These are phyloP conservation scores for Sardinella longiceps DNA, from an alignment of 2,797 vertebrate species.

Conservation along the genomic window DNA sequence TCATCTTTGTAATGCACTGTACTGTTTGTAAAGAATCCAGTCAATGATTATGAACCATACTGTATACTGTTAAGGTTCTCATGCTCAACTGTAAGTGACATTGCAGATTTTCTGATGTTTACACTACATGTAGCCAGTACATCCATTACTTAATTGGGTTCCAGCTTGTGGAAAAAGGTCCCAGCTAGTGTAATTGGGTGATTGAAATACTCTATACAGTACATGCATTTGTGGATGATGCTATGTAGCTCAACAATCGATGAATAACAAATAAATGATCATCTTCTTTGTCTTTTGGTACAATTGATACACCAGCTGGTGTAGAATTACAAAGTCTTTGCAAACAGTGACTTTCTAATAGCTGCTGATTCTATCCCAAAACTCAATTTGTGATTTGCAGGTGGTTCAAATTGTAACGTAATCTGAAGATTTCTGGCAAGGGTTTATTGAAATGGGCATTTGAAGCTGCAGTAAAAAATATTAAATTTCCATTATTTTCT, in stretches of 20 bases:
- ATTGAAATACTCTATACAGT: background rate
- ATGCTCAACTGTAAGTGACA: background rate
- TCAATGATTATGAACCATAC: background rate
- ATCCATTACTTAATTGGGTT: conserved; percentile 1
- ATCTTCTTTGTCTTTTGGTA: conserved; percentile 23
- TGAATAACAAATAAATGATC: background rate
- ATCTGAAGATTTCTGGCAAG: conserved; percentile 45
- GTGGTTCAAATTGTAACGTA: conserved; percentile 54
- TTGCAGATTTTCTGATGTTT: background rate
- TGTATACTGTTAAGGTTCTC: background rate
- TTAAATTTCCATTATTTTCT: conserved; percentile 58
- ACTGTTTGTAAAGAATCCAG: background rate
- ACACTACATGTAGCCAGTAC: background rate
- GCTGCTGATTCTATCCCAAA: conserved; percentile 44
- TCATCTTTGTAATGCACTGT: background rate
- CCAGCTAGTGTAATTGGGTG: background rate
- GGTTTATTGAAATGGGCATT: conserved; percentile 56
- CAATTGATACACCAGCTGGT: conserved; percentile 35
- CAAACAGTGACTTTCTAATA: conserved; percentile 42
- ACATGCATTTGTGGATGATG: background rate
- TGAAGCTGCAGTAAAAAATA: conserved; percentile 52
- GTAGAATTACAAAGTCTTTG: conserved; percentile 44
- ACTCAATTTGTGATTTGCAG: conserved; percentile 50
- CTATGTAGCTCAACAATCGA: conserved; percentile 1
- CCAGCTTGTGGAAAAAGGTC: too few relatives aligned